Conservation (phyloP, 2,113 vertebrate genomes). For the Pollimyrus isidori region DNA sequence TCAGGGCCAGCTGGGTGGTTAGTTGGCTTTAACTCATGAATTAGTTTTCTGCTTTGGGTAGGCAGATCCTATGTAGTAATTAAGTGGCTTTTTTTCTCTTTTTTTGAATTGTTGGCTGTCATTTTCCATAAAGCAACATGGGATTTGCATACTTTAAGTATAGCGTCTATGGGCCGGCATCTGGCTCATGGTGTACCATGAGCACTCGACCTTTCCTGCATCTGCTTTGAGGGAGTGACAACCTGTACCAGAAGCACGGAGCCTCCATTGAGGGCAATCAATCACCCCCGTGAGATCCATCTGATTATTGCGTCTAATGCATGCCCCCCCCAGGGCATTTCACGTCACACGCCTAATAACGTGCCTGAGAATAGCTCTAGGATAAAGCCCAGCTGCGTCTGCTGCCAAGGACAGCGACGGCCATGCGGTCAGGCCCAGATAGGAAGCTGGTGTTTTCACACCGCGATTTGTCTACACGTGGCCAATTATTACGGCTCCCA, state of each 20-base stretch:
- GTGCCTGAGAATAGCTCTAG: constrained; percentile 5
- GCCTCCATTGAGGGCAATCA: neutral
- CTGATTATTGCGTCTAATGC: neutral
- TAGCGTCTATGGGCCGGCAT: neutral
- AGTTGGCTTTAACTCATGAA: neutral
- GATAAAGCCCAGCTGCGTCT: neutral
- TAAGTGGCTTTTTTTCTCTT: neutral
- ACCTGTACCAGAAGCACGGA: neutral
- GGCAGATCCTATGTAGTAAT: neutral
- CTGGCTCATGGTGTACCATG: neutral
- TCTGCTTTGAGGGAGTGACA: neutral
- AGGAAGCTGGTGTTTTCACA: neutral
- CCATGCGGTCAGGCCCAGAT: neutral
- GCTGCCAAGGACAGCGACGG: neutral
- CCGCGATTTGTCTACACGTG: neutral
- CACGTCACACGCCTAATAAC: neutral
- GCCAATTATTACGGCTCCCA: neutral
- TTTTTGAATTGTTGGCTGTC: neutral
- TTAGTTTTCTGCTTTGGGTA: neutral
- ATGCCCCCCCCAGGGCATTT: neutral
- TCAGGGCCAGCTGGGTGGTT: neutral
- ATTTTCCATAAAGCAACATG: neutral
- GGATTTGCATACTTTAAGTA: neutral
- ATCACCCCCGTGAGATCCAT: neutral
- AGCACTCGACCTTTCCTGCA: too few relatives aligned